These are phyloP conservation scores for Pseudolycoriella hygida DNA, from an alignment of 2,888 invertebrate genomes.

Conservation along the genomic window DNA sequence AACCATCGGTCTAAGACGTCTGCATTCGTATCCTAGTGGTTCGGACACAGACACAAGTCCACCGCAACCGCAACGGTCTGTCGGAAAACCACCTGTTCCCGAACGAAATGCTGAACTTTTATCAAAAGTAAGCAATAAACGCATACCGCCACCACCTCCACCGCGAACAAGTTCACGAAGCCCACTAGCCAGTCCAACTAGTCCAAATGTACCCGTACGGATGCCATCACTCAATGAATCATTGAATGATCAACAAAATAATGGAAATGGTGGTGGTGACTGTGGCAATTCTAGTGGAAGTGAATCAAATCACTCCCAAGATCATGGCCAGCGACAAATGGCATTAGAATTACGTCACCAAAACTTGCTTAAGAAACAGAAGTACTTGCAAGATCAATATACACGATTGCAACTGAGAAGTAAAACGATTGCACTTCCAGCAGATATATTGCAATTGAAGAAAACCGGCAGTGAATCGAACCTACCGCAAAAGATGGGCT, in stretches of 20 bases:
- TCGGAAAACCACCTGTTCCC: constrained; percentile 61
- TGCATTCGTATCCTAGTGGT: constrained; percentile 74
- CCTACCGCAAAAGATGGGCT: constrained; percentile 63
- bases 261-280: constrained; percentile 13
- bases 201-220: constrained; percentile 45
- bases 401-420: constrained; percentile 76
- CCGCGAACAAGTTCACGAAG: constrained; percentile 82
- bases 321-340: constrained; percentile 51
- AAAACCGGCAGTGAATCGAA: constrained; percentile 83
- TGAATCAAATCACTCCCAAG: constrained; percentile 58
- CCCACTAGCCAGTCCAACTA: constrained; percentile 69
- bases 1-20: constrained; percentile 40
- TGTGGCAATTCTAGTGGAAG: constrained; percentile 52
- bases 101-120: constrained; percentile 64
- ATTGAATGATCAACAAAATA: constrained; percentile 20
- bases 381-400: constrained; percentile 79
- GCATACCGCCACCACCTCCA: constrained; percentile 80
- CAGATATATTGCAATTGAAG: constrained; percentile 42
- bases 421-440: constrained; percentile 47
- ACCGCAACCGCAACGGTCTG: constrained; percentile 43
- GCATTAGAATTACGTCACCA: constrained; percentile 75
- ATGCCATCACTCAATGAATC: constrained; percentile 29
- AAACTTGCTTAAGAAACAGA: constrained; percentile 73
- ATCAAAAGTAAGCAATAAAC: constrained; percentile 49
- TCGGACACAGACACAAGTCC: constrained; percentile 66